A percentile compares a stretch with the other conserved stretches of the same genome.
Evolutionary conservation across 2,888 invertebrate genomes (phyloP).

Genomic region (Drosophila infuscata): DNA sequence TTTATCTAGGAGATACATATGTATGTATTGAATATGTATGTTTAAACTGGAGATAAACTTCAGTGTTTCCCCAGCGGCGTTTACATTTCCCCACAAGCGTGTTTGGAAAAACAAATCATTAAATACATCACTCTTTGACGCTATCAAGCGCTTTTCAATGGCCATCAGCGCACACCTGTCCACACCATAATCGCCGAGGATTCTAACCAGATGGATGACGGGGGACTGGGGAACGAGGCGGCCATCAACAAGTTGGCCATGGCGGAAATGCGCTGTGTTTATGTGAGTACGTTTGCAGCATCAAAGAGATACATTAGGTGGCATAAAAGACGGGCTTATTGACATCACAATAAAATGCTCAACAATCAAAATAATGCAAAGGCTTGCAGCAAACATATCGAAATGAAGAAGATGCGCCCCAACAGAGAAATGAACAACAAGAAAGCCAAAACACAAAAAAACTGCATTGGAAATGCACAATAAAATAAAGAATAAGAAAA

Average conservation of each 20-base stretch:
- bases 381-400: slow-evolving; percentile 47
- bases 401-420: slow-evolving; percentile 14
- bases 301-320: slow-evolving; percentile 28
- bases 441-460: slow-evolving; percentile 14
- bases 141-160: slow-evolving; percentile 63
- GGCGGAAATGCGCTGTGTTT: slow-evolving; percentile 56
- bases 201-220: background rate
- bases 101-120: slow-evolving; percentile 60
- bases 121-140: slow-evolving; percentile 54
- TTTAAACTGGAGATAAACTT: slow-evolving; percentile 34
- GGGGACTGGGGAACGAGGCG: background rate
- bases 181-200: slow-evolving; percentile 34
- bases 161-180: slow-evolving; percentile 69
- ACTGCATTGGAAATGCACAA: slow-evolving; percentile 58
- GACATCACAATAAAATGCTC: slow-evolving; percentile 67
- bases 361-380: slow-evolving; percentile 71
- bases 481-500: slow-evolving; percentile 54
- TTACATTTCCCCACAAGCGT: slow-evolving; percentile 35
- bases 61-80: slow-evolving; percentile 27
- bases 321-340: slow-evolving; percentile 60
- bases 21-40: background rate
- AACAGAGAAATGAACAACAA: background rate
- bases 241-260: slow-evolving; percentile 35
- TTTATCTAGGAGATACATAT: background rate
- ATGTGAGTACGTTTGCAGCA: slow-evolving; percentile 2